Evolutionary conservation across 2,888 invertebrate species (phyloP).

Genomic region (Herminia tarsipennalis): DNA sequence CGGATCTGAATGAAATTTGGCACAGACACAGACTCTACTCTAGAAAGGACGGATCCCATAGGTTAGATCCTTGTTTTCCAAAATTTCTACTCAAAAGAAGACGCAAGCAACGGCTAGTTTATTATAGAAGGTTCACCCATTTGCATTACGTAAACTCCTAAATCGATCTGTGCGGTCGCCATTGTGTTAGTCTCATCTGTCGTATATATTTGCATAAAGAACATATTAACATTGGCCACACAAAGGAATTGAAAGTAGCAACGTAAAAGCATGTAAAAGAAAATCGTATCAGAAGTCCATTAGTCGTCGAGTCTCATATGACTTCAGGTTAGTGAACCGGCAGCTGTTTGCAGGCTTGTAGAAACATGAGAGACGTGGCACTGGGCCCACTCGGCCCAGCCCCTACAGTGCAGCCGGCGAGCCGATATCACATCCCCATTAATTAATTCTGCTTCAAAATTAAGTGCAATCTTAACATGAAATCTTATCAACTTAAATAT

Average conservation of each 20-base stretch:
- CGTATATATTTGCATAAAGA: too few relatives aligned
- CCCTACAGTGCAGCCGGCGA: slow-evolving; percentile 38
- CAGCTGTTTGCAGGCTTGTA: slow-evolving; percentile 69
- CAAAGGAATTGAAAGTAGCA: slow-evolving; percentile 25
- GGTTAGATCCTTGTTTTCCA: too few relatives aligned
- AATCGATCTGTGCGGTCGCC: too few relatives aligned
- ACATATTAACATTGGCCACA: too few relatives aligned
- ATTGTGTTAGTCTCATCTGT: too few relatives aligned
- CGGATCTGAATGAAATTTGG: too few relatives aligned
- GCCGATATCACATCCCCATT: slow-evolving; percentile 11
- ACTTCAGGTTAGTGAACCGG: slow-evolving; percentile 65
- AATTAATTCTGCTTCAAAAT: slow-evolving; percentile 31
- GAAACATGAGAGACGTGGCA: slow-evolving; percentile 38
- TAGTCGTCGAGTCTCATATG: slow-evolving; percentile 51
- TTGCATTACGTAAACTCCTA: too few relatives aligned
- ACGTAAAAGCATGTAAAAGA: slow-evolving; percentile 27
- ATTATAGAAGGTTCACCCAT: too few relatives aligned
- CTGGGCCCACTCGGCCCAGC: slow-evolving; percentile 42
- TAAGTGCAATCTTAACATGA: slow-evolving; percentile 14
- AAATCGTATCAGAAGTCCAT: slow-evolving; percentile 54
- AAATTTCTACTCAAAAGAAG: too few relatives aligned
- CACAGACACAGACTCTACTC: too few relatives aligned
- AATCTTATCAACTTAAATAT: slow-evolving; percentile 6
- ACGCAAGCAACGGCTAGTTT: too few relatives aligned
- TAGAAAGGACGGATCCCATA: too few relatives aligned